These are phyloP conservation scores for Amblyornis subalaris DNA, from an alignment of 2,113 vertebrate genomes.

Conservation along the genomic window DNA sequence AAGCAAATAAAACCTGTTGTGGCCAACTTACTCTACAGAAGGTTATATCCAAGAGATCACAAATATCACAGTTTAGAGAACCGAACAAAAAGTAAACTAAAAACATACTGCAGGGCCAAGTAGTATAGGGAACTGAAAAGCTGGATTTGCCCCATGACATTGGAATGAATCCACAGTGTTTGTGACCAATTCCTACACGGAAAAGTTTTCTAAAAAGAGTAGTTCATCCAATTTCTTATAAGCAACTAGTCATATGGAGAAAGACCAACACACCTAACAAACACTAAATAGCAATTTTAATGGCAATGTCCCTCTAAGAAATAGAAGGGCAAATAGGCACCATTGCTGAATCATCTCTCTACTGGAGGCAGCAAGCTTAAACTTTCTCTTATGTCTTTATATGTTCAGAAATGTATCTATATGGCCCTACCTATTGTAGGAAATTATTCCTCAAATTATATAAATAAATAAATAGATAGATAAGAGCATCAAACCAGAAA, in stretches of 20 bases:
- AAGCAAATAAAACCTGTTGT: neutral
- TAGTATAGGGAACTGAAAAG: neutral
- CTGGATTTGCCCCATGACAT: neutral
- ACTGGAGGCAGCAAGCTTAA: neutral
- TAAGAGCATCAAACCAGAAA: neutral
- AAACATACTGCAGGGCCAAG: neutral
- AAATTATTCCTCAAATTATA: neutral
- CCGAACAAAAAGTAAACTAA: neutral
- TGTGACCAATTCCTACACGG: neutral
- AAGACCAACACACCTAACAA: neutral
- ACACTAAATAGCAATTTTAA: neutral
- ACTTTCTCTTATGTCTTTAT: neutral
- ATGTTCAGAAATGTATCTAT: neutral
- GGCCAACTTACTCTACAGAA: neutral
- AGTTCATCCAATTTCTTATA: neutral
- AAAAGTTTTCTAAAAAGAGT: neutral
- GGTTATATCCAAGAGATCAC: fast-evolving
- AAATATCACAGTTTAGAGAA: neutral
- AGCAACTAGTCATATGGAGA: neutral
- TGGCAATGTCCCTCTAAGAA: neutral
- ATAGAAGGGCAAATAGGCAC: neutral
- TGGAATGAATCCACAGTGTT: neutral
- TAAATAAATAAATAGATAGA: neutral
- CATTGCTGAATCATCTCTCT: neutral
- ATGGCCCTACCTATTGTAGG: neutral